phyloP scores from a whole-genome alignment of 2,113 vertebrate species.

The Eira barbara region DNA sequence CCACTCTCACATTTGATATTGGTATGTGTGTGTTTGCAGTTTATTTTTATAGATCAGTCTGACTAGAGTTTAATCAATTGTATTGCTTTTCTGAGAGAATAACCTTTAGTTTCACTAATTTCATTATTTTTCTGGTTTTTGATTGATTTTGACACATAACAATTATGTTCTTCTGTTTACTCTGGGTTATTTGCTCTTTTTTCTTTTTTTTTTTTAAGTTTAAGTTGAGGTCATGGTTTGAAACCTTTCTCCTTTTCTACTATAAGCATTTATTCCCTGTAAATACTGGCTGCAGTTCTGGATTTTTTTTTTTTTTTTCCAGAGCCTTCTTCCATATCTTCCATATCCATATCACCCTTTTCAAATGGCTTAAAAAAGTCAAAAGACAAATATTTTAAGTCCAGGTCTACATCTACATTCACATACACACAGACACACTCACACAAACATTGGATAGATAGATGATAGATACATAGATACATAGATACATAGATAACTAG shows the following conservation, averaged over 20 bases:
- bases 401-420: not conserved
- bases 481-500: not conserved
- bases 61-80: not conserved
- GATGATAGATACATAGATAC: not conserved
- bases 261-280: not conserved
- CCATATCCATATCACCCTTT: not conserved
- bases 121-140: not conserved
- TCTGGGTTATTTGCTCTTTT: not conserved
- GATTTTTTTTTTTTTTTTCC: not conserved
- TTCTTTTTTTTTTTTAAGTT: not conserved
- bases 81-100: not conserved
- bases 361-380: not conserved
- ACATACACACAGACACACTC: not conserved
- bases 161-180: not conserved
- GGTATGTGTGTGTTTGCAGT: not conserved
- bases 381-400: not conserved
- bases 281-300: not conserved
- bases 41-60: not conserved
- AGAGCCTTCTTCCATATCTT: not conserved
- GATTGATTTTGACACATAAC: not conserved
- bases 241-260: not conserved
- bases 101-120: not conserved
- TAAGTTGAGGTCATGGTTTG: not conserved
- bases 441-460: not conserved
- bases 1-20: not conserved